Conservation (phyloP, 2,113 vertebrate species). For the Nymphicus hollandicus region DNA sequence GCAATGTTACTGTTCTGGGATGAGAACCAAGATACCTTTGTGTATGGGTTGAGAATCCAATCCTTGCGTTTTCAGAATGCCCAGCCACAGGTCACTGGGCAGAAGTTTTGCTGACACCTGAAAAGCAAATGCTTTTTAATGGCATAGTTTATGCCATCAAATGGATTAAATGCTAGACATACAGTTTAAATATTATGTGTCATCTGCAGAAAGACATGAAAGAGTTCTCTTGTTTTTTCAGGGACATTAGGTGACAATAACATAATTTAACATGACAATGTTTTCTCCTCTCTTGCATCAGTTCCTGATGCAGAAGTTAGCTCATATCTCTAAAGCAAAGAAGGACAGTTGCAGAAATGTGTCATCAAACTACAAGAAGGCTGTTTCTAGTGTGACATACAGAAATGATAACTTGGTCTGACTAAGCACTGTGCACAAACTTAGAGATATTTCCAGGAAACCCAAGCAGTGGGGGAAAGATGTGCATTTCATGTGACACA, state of each 20-base stretch:
- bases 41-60: neutral
- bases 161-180: neutral
- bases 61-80: neutral
- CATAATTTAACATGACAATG: neutral
- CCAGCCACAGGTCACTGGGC: neutral
- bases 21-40: neutral
- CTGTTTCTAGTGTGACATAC: neutral
- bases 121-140: neutral
- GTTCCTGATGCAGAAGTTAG: neutral
- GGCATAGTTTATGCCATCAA: neutral
- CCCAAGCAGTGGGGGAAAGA: neutral
- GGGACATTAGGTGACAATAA: neutral
- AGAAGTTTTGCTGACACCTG: neutral
- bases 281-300: neutral
- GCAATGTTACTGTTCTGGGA: neutral
- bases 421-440: neutral
- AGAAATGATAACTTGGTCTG: neutral
- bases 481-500: neutral
- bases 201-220: neutral
- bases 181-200: neutral
- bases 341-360: neutral
- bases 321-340: neutral
- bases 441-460: neutral
- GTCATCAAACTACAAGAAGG: neutral
- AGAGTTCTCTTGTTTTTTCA: neutral